A percentile compares a stretch with the other conserved stretches of the same genome.
phyloP scores from a whole-genome alignment of 23 tunicate species.

The Phallusia fumigata region DNA sequence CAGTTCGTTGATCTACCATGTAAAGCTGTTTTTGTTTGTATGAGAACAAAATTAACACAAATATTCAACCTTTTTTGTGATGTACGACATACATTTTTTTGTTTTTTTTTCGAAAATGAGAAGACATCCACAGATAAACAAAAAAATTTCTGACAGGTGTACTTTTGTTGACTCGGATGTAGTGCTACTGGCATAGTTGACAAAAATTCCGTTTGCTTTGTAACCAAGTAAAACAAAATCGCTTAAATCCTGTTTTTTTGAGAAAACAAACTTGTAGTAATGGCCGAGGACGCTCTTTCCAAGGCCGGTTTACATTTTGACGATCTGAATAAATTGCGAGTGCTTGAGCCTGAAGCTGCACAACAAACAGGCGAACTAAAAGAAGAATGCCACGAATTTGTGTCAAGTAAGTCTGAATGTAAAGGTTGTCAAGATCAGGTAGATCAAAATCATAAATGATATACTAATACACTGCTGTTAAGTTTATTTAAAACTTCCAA shows the following conservation, averaged over 20 bases:
- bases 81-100: too few species aligned
- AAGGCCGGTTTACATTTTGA: constrained; percentile 84
- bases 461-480: too few species aligned
- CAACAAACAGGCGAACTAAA: constrained; percentile 81
- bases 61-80: too few species aligned
- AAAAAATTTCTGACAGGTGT: not conserved
- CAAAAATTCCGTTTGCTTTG: not conserved
- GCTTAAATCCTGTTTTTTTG: not conserved
- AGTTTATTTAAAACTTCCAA: too few species aligned
- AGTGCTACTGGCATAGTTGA: not conserved
- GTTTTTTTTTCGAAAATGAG: too few species aligned
- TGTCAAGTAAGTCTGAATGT: constrained; percentile 47
- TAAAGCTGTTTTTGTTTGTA: too few species aligned
- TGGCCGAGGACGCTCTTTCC: constrained; percentile 59
- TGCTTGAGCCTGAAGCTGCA: constrained; percentile 81
- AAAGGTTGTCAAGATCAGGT: too few species aligned
- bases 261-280: constrained; percentile 13
- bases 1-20: too few species aligned
- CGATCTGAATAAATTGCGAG: constrained; percentile 80
- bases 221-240: not conserved
- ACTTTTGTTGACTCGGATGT: not conserved
- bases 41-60: too few species aligned
- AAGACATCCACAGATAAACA: too few species aligned
- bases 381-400: constrained; percentile 93
- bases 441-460: too few species aligned